Evolutionary conservation across 2,797 vertebrate genomes (phyloP), one percentile per base, ranked within the genome.

Genomic region (Poeciliopsis paucimaculata): DNA sequence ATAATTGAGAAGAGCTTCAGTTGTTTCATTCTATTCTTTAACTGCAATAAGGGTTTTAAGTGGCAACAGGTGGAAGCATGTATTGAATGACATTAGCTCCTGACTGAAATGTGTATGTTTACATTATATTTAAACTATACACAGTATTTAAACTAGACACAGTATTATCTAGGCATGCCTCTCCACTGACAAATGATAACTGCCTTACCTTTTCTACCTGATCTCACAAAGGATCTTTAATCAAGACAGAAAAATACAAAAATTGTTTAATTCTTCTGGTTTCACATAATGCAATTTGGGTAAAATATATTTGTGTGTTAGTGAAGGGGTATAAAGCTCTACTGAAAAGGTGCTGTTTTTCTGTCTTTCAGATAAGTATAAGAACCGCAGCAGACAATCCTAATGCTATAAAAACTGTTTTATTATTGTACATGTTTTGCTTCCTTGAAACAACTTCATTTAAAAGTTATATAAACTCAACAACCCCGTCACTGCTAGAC

Each of bases 41-140:
- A 75, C 28, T 75, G 13, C 60, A 34, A 46, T 31, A 68, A 66
- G 76, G 79, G 12, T 75, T 39, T 74, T 64, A 84, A 75, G 6
- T 76, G 84, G 53, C 46, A 55, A 75, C 26, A 78, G 43, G 31
- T 28, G 55, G 18, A 72, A 20, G 46, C 68, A 76, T 72, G 28
- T 79, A 62, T n/a, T 77, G 47, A 71, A 18, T 77, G n/a, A 51
- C 55, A 16, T 60, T 75, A 64, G 15, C 45, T 76, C 18, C 11
- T 78, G 5, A 41, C 55, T 73, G 11, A 51, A 72, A 73, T 72
- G 28, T 47, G 45, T 9, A 75, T 10, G 20, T n/a, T 85, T 39
- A 34, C 28, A 80, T 39, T 45, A 2, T 66, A 78, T 55, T 20
- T 1, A 60, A 41, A 51, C 31, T 57, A 62, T 53, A 5, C n/a